phyloP scores from a whole-genome alignment of 2,113 vertebrate species.

The Apodemus speciosus region DNA sequence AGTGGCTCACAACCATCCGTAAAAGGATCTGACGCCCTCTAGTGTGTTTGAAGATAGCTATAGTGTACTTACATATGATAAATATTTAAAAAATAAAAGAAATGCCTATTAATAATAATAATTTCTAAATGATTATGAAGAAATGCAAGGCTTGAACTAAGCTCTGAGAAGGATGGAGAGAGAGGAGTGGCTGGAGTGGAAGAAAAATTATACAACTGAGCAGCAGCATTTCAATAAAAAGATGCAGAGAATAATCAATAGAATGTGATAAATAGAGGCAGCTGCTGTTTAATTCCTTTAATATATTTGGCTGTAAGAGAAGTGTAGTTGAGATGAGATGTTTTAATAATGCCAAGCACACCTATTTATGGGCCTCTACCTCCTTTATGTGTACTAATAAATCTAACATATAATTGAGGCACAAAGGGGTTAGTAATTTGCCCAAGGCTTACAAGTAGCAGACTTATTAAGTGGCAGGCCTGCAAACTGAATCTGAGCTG shows the following conservation, averaged over 20 bases:
- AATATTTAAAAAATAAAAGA: neutral
- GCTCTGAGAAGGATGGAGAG: neutral
- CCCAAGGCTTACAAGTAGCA: neutral
- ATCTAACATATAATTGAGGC: neutral
- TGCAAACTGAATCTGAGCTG: neutral
- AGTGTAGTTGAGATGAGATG: neutral
- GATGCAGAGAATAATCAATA: neutral
- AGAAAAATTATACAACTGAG: neutral
- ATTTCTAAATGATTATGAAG: neutral
- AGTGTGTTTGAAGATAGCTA: too few relatives aligned
- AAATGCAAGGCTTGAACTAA: neutral
- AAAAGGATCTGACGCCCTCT: too few relatives aligned
- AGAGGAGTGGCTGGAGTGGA: neutral
- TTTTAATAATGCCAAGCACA: neutral
- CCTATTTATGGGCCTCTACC: neutral
- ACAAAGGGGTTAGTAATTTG: neutral
- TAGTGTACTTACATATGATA: too few relatives aligned
- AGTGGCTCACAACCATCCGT: too few relatives aligned
- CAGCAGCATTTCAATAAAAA: neutral
- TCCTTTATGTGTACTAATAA: neutral
- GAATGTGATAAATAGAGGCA: neutral
- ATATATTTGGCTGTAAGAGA: neutral
- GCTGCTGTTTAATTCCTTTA: neutral
- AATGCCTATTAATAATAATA: neutral
- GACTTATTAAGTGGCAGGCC: neutral